Evolutionary conservation across 1,140 invertebrate genomes (phyloP).

Genomic region (Octopus bimaculoides): DNA sequence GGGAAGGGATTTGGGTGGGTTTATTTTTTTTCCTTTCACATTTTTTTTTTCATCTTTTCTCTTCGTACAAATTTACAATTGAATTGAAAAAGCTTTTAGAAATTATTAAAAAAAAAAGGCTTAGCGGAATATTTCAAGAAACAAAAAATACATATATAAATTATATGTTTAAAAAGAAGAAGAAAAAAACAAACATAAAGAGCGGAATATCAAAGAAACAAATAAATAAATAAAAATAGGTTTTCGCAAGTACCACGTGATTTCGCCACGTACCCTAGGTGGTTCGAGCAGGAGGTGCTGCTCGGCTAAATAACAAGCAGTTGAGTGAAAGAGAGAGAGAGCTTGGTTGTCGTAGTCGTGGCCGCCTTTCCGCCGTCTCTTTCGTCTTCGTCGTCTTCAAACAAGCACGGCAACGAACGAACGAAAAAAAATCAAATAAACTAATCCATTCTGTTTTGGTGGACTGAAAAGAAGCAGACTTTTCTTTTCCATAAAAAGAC

Average conservation of each 20-base stretch:
- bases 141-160: neutral
- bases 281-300: neutral
- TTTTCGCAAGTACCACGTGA: constrained; percentile 13
- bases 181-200: neutral
- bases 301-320: neutral
- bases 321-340: neutral
- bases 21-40: too few species aligned
- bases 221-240: neutral
- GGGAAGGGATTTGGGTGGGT: neutral
- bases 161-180: neutral
- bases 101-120: neutral
- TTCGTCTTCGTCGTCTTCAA: neutral
- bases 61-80: neutral
- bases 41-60: too few species aligned
- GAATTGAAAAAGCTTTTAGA: neutral
- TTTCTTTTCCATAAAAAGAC: too few species aligned
- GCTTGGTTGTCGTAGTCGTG: neutral
- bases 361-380: neutral
- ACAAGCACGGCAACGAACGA: neutral
- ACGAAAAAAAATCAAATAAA: neutral
- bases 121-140: neutral
- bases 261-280: constrained; percentile 8
- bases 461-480: too few species aligned
- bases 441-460: neutral
- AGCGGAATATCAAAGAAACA: neutral